Percentiles rank a stretch among this genome's conserved stretches.
Evolutionary conservation across 2,797 vertebrate genomes (phyloP).

Genomic region (Leontopithecus rosalia): DNA sequence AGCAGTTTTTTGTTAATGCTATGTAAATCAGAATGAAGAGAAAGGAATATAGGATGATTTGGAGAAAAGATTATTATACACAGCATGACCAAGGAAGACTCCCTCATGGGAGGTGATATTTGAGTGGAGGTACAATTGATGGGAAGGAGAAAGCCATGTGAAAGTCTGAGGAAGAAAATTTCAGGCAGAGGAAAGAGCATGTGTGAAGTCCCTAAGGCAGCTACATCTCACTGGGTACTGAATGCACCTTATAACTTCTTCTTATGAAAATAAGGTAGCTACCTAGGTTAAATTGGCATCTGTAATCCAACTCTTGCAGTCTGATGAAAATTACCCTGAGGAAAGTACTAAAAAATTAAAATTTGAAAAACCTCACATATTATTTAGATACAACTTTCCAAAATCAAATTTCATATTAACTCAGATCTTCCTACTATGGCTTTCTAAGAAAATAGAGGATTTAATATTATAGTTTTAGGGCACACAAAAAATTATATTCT

Average conservation of each 20-base stretch:
- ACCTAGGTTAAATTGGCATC: background rate
- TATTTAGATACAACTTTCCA: background rate
- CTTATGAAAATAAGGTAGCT: background rate
- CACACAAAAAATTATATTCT: background rate
- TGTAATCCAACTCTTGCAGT: background rate
- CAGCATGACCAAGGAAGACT: background rate
- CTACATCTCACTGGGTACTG: background rate
- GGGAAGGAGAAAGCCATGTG: background rate
- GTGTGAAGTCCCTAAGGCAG: background rate
- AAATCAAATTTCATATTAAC: background rate
- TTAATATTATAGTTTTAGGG: background rate
- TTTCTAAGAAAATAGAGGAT: background rate
- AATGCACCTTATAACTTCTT: background rate
- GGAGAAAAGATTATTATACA: too few relatives aligned
- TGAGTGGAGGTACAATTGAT: background rate
- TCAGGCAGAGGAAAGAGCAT: background rate
- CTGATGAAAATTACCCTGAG: background rate
- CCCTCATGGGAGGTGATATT: background rate
- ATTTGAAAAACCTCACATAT: background rate
- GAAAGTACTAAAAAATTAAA: background rate
- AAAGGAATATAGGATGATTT: background rate
- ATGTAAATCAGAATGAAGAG: background rate
- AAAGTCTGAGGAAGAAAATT: background rate
- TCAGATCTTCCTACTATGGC: background rate
- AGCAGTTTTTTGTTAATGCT: background rate